Evolutionary conservation across 2,888 invertebrate genomes (phyloP), one percentile per base, ranked within the genome.

Genomic region (Eucera pruinosa): DNA sequence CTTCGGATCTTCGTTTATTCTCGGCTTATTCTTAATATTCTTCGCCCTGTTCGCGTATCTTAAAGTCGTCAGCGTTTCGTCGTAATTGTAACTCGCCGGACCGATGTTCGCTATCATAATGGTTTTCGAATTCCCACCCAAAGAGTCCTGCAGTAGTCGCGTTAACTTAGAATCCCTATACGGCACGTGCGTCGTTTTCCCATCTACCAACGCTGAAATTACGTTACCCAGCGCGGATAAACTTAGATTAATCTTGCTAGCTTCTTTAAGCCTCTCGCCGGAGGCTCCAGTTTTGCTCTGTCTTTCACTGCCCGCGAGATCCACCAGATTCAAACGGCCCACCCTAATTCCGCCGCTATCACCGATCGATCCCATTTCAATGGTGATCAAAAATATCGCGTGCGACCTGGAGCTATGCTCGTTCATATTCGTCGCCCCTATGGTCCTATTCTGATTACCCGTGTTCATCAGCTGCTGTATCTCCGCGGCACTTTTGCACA

Each of bases 21-120:
- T 96, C 23, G 99, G 99, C 93, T 98, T 97, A 93, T 99, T 99
- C 94, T 99, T 98, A 88, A 99, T 99, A 85, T 98, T 98, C 94
- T 99, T 99, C 15, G 99, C 99, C 54, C 99, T 94, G 91, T 97
- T 98, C 2, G 99, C 98, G 93, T 99, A 99, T 43, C 98, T 94
- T 79, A 99, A 93, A n/a, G 99, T 99, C 39, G 98, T 98, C 86
- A 99, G 93, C 2, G 98, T 98, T 93, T 99, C 99, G 89, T 99
- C 99, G 93, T 97, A 99, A 93, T 99, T 99, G 93, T 97, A 98
- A 85, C 96, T 96, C 23, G 99, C 99, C 30, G 99, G 99, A 0
- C 99, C 99, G 89, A 99, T 97, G 92, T 99, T 99, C 11, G 99
- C 99, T 66, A 99, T 97, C 99, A 99, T 99, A 67, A 99, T 97